These are phyloP conservation scores for Antechinus stuartii DNA, from an alignment of 2,113 vertebrate genomes.

Conservation along the genomic window DNA sequence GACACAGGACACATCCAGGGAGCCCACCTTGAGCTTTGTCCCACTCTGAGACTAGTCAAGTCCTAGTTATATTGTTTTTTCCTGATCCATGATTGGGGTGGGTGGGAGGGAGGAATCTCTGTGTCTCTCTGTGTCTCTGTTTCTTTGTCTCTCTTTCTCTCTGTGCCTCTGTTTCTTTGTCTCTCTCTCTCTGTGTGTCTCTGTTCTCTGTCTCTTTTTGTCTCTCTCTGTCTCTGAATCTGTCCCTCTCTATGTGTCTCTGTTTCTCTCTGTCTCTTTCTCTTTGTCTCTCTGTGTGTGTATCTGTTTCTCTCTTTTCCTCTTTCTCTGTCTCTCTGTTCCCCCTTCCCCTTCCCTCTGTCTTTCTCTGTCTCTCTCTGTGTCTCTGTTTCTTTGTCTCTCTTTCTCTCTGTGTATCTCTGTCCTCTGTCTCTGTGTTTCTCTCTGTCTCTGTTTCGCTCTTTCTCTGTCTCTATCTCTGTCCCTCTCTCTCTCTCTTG, in stretches of 20 bases:
- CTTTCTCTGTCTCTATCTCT: fast-evolving
- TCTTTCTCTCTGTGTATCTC: not conserved
- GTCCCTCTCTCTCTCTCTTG: not conserved
- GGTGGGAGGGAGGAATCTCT: not conserved
- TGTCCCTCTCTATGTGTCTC: too few relatives aligned
- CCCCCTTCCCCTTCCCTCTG: not conserved
- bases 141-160: too few relatives aligned
- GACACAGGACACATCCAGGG: not conserved
- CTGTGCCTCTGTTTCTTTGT: not conserved
- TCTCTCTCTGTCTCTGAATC: too few relatives aligned
- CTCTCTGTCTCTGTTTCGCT: not conserved
- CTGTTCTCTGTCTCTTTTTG: too few relatives aligned
- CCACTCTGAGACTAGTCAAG: not conserved
- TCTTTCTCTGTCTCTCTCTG: not conserved
- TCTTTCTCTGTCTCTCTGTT: too few relatives aligned
- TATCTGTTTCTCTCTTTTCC: too few relatives aligned
- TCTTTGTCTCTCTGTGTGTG: too few relatives aligned
- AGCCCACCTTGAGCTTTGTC: not conserved
- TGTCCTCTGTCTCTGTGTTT: not conserved
- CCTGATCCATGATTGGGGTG: not conserved
- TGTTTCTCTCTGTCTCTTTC: too few relatives aligned
- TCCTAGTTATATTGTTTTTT: not conserved
- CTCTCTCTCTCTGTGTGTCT: not conserved
- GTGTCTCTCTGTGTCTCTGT: not conserved
- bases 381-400: not conserved